Base-by-base conservation (phyloP, 2,113 vertebrate genomes). In the Sinocyclocheilus anshuiensis region DNA sequence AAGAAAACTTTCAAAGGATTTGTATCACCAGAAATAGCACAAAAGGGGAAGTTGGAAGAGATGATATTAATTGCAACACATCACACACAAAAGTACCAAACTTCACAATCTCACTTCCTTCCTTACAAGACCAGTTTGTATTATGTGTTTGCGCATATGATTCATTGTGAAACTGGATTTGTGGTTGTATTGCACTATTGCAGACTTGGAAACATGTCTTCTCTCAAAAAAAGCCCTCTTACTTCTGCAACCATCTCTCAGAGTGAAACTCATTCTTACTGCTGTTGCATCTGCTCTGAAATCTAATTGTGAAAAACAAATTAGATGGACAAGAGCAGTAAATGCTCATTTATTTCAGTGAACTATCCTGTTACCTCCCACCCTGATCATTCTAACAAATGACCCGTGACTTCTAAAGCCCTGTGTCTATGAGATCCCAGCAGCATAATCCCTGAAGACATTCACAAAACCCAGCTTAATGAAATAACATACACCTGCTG, bases 91-190 rank as follows among this genome's bases (percentile, higher is more conserved):
- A 77, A 55, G 24, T 24, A 29, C 24, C 26, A 55, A 33, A 77
- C 50, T 8, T 55, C 50, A 33, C 76, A 79, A 61, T 79, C 59
- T 79, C 55, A 79, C 55, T 59, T 79, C 77, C 77, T 79, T 61
- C 26, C 26, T 55, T 76, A n/a, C 13, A 26, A 42, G 18, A 79
- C 29, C 20, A 59, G 24, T 55, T 33, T 77, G 75, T 50, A 29
- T 10, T 20, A 18, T 57, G 26, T 39, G 53, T 61, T 15, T 79
- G 29, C 12, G 33, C 20, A 39, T 55, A 55, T 79, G 55, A 79
- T 57, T 61, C 77, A 79, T 79, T 79, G 55, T 61, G 55, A 79
- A 42, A 79, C 77, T 61, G 6, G 16, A 59, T 61, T 59, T 36
- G 77, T 76, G 45, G 42, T 77, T 50, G 11, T 26, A 9, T 55